Base-by-base conservation (phyloP, 2,888 invertebrate genomes). In the Rotaria magnacalcarata region DNA sequence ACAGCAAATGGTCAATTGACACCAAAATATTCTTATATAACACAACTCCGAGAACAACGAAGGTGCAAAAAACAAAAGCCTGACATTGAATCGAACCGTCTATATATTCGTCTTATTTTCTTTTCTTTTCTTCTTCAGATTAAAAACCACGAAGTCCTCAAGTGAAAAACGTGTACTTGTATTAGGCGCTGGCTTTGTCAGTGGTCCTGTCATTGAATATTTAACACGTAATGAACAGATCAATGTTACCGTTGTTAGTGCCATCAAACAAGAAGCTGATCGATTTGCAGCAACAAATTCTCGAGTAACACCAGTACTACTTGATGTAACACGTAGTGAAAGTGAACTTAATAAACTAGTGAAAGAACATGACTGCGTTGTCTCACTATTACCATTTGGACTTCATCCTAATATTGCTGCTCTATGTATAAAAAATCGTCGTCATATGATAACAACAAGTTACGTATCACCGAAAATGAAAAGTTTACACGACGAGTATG, bases 361-460 rank as follows among this genome's bases (percentile, higher is more conserved):
- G 4, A 93, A 93, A 4, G 93, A 93, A 41, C 91, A 92, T 88
- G 92, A 93, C 88, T 88, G 93, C 41, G 92, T 92, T 24, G 91
- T 93, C 84, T 96, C 98, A 0, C 93, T 99, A 80, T 92, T 99
- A 84, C 99, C 99, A 0, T 97, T 96, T 90, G 93, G 94, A 27
- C 92, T 97, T 56, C 99, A 99, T 90, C 95, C 95, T 0, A 92
- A 94, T 10, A 94, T 93, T 5, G 98, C 97, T 0, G 93, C 94
- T 89, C 93, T 94, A 34, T 99, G 98, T 90, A 94, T 99, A 85
- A 93, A 93, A n/a, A 93, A 94, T 87, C 93, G 94, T 87, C 94
- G 94, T 0, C 96, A 99, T 90, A 94, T 99, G 94, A 96, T 99
- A 34, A 99, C 99, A 0, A 97, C 97, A 0, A 97, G 96, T 87